These are phyloP conservation scores for Epicauta chinensis DNA, from an alignment of 1,140 invertebrate species.

Conservation along the genomic window DNA sequence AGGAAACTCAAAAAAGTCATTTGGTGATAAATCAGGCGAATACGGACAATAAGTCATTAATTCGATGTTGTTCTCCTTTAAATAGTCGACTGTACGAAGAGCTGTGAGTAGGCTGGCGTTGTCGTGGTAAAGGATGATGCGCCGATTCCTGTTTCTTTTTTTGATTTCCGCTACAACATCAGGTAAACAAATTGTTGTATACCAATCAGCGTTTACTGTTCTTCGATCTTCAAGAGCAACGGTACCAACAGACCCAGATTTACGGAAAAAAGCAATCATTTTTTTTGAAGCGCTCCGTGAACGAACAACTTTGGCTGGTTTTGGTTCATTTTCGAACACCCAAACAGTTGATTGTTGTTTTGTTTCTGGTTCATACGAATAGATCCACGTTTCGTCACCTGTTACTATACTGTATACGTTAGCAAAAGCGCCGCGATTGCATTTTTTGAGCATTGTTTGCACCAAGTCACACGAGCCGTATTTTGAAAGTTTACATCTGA, in stretches of 20 bases:
- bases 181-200: too few relatives aligned
- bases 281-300: constrained; percentile 31
- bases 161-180: too few relatives aligned
- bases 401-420: constrained; percentile 17
- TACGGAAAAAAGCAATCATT: constrained; percentile 29
- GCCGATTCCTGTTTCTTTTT: too few relatives aligned
- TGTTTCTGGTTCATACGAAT: constrained; percentile 7
- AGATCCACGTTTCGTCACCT: constrained; percentile 11
- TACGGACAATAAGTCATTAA: too few relatives aligned
- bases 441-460: constrained; percentile 28
- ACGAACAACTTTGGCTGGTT: constrained; percentile 36
- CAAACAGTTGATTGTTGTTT: constrained; percentile 12
- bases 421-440: constrained; percentile 21
- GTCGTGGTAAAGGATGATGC: constrained; percentile 35
- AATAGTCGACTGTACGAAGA: constrained; percentile 20
- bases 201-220: too few relatives aligned
- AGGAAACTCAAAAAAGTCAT: too few relatives aligned
- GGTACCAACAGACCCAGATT: constrained; percentile 26
- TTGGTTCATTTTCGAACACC: constrained; percentile 28
- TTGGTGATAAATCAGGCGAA: too few relatives aligned
- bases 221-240: too few relatives aligned
- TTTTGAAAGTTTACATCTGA: too few relatives aligned
- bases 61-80: constrained; percentile 28
- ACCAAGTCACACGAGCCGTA: constrained; percentile 28
- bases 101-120: constrained; percentile 28